These are phyloP conservation scores for Choristoneura rosaceana DNA, from an alignment of 2,888 invertebrate species.

Conservation along the genomic window DNA sequence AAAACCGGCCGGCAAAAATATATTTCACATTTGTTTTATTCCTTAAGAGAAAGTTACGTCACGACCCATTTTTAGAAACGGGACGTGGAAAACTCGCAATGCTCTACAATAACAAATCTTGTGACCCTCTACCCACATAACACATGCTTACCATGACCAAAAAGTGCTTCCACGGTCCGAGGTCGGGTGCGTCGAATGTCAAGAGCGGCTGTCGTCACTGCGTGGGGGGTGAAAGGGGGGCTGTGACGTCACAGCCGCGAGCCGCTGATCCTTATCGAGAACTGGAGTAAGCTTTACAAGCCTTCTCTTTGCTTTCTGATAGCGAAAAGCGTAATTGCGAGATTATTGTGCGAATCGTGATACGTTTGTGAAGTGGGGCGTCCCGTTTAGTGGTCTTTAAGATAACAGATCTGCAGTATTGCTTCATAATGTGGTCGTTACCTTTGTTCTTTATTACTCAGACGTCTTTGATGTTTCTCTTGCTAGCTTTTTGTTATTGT, in stretches of 20 bases:
- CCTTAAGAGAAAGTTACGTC: neutral
- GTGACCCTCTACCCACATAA: slow-evolving; percentile 11
- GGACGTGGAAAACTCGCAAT: neutral
- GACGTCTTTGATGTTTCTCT: neutral
- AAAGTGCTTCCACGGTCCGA: slow-evolving; percentile 19
- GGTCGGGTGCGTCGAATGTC: slow-evolving; percentile 30
- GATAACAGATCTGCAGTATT: neutral
- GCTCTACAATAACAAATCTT: slow-evolving; percentile 11
- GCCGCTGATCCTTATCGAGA: slow-evolving; percentile 20
- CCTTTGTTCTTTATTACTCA: neutral
- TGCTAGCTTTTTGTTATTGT: neutral
- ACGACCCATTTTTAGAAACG: slow-evolving; percentile 8
- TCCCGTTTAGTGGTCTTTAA: slow-evolving; percentile 1
- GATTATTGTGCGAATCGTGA: slow-evolving; percentile 7
- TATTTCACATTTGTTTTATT: neutral
- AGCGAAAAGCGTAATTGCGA: slow-evolving; percentile 15
- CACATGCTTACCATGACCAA: slow-evolving; percentile 19
- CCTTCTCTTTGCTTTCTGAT: slow-evolving; percentile 14
- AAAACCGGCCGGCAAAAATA: neutral
- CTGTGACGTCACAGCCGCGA: slow-evolving; percentile 22
- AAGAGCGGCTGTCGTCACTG: slow-evolving; percentile 23
- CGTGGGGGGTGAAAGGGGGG: slow-evolving; percentile 8
- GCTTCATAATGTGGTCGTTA: neutral
- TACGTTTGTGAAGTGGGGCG: neutral
- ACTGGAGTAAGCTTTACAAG: slow-evolving; percentile 15